Base-by-base conservation (phyloP, 2,113 vertebrate genomes). In the Myxocyprinus asiaticus region DNA sequence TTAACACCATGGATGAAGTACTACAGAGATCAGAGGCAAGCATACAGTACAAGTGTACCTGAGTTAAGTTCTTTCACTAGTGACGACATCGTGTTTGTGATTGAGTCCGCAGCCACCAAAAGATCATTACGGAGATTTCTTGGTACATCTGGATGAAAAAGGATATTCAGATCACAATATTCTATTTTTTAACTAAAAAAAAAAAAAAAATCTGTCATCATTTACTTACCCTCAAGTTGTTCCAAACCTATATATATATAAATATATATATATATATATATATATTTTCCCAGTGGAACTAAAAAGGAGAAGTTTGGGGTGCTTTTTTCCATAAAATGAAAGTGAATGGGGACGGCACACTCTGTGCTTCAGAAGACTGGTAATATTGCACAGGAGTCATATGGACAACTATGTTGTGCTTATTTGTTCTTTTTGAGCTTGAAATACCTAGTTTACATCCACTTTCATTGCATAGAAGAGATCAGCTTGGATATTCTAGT, bases 41-140 rank as follows among this genome's bases (percentile, higher is more conserved):
- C 7, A 47, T 45, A 66, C 22, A 33, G 22, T 33, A 33, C 7
- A 55, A 8, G 51, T 79, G 17, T 82, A 98, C 97, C 97, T 76
- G 96, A 98, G 80, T 98, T 96, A 0, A 98, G 96, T 85, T 99
- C 97, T 90, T 98, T 98, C 87, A 99, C 96, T 91, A 98, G 91
- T 0, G 96, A 99, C 0, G 95, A 97, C 96, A 98, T 94, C 80
- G 96, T 97, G 91, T 97, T 96, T 86, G 97, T 98, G 88, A 98
- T 97, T 58, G 96, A 99, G 67, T 98, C 97, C 0, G 96, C 96
- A 0, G 96, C 97, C 67, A 98, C 96, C 90, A 97, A 91, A 82
- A 98, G 92, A 87, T 98, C 96, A 0, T 95, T 97, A 77, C 92
- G 95, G 76, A 98, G 96, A 89, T 98, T 98, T 88, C 95, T 95